Evolutionary conservation across 2,888 invertebrate genomes (phyloP), one percentile per base, ranked within the genome.

Genomic region (Mythimna albipuncta): DNA sequence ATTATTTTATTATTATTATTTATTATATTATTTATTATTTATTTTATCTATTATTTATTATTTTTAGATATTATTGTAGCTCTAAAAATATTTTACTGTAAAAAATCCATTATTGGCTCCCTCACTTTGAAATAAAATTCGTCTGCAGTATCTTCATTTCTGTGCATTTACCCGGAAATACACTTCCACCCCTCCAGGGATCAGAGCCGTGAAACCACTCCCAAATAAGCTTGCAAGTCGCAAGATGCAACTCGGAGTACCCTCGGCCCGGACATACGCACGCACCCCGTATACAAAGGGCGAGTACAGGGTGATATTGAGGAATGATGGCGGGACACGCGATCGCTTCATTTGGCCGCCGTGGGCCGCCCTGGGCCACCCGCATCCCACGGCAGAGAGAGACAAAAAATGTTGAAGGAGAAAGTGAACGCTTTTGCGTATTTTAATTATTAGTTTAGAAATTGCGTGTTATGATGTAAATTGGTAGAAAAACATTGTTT

Each of bases 331-430:
- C 62, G 55, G 82, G 89, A 85, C 96, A 96, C 95, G 96, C 96
- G 93, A 96, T 95, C 83, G 87, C 92, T 93, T 94, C 96, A 94
- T 96, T 96, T 94, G 88, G 89, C 84, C 91, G 93, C 91, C 93
- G 84, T 59, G 59, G 38, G 59, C 59, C 41, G 21, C 41, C 13
- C 41, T 21, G 41, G 88, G 89, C 84, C 91, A 92, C 91, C 94
- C 93, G 84, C 85, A 83, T 81, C 77, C 75, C 69, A 64, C 47
- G 86, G 41, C 57, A 70, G 89, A 89, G 69, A 35, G 85, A 82
- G 88, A 88, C 66, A 63, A 77, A 82, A 79, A 38, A 73, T 69
- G 21, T 44, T 58, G 38, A 47, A 58, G 61, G 55, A 71, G 77
- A 85, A 85, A 86, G 75, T 82, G 73, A 77, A 72, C 64, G 69